These are phyloP conservation scores for Lepus europaeus DNA, from an alignment of 2,113 vertebrate genomes.

Conservation along the genomic window DNA sequence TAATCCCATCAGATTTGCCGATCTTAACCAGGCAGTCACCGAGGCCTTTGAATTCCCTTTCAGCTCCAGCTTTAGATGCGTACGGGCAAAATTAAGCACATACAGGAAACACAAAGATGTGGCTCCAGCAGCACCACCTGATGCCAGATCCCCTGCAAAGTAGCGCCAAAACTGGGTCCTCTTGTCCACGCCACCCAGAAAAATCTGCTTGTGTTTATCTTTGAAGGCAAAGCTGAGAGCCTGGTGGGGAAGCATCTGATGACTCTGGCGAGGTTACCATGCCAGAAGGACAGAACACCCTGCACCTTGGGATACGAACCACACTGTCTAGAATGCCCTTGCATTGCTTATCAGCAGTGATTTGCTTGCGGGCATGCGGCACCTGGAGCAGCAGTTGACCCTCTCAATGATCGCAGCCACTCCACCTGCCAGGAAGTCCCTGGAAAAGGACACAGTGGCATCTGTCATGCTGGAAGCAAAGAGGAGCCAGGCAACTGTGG, in stretches of 20 bases:
- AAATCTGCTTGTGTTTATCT: too few relatives aligned
- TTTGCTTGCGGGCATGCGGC: conserved; percentile 92
- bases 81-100: conserved; percentile 93
- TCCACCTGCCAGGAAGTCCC: conserved; percentile 92
- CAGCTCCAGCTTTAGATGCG: conserved; percentile 88
- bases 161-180: conserved; percentile 81
- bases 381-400: conserved; percentile 93
- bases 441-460: conserved; percentile 89
- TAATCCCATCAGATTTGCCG: too few relatives aligned
- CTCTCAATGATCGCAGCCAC: conserved; percentile 91
- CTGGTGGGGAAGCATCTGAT: too few relatives aligned
- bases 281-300: conserved; percentile 81
- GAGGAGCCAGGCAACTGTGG: conserved; percentile 82
- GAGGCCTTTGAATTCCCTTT: too few relatives aligned
- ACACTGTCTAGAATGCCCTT: conserved; percentile 93
- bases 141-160: conserved; percentile 93
- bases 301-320: conserved; percentile 93
- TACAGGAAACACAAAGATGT: conserved; percentile 81
- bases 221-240: too few relatives aligned
- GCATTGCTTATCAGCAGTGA: conserved; percentile 91
- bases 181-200: too few relatives aligned
- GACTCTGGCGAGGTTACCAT: too few relatives aligned
- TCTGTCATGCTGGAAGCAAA: conserved; percentile 86
- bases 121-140: conserved; percentile 92
- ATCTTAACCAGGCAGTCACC: too few relatives aligned